Percentiles rank a stretch among this genome's conserved stretches.
Evolutionary conservation across 2,797 vertebrate genomes (phyloP).

Genomic region (Enteromius trimaculatus): DNA sequence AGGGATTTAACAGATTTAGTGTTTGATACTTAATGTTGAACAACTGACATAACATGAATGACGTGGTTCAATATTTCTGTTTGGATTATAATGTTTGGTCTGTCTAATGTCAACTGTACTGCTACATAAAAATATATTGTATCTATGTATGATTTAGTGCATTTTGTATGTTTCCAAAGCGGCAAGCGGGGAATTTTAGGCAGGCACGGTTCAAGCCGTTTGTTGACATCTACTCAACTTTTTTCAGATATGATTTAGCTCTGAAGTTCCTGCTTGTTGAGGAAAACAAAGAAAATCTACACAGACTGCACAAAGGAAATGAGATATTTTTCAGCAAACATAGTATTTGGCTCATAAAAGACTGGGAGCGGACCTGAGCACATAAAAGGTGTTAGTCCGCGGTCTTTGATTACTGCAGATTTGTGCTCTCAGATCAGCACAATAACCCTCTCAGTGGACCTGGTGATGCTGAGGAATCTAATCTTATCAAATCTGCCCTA

Average conservation of each 20-base stretch:
- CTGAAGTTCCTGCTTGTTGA: neutral
- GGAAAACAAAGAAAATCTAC: neutral
- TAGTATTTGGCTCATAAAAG: neutral
- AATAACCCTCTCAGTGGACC: slow-evolving; percentile 44
- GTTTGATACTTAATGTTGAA: slow-evolving; percentile 62
- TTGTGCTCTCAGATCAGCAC: neutral
- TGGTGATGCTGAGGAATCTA: neutral
- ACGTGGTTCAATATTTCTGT: slow-evolving; percentile 66
- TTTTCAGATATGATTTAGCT: neutral
- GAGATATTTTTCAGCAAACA: neutral
- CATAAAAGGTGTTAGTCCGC: too few relatives aligned
- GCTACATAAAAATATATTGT: neutral
- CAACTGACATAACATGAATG: slow-evolving; percentile 74
- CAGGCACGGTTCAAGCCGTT: neutral
- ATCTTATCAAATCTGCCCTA: slow-evolving; percentile 15
- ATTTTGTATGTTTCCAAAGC: too few relatives aligned
- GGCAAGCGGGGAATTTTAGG: neutral
- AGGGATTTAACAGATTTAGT: slow-evolving; percentile 64
- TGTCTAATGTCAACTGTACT: neutral
- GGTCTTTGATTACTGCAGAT: slow-evolving; percentile 45
- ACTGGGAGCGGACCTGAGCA: neutral
- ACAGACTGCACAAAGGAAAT: neutral
- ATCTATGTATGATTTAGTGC: neutral
- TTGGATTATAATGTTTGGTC: neutral
- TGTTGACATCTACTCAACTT: neutral